phyloP scores from a whole-genome alignment of 1,140 invertebrate species.

The Cotesia glomerata region DNA sequence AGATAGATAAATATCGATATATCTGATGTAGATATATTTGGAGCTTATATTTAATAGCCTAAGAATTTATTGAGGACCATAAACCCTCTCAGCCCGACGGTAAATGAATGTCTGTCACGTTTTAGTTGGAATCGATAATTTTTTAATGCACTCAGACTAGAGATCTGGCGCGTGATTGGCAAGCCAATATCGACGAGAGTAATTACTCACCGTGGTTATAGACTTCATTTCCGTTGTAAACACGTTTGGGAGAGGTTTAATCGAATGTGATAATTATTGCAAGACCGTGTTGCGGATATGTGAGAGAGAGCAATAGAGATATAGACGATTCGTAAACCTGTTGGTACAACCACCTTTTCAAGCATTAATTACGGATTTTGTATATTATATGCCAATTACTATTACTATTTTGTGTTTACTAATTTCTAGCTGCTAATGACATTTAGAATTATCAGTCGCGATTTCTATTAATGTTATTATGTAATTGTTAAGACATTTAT shows the following conservation, averaged over 20 bases:
- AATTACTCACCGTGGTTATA: neutral
- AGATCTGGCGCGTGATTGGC: neutral
- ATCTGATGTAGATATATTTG: no score
- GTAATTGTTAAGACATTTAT: no score
- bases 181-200: neutral
- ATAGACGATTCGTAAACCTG: neutral
- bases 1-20: no score
- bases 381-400: no score
- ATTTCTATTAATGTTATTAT: no score
- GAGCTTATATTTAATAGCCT: no score
- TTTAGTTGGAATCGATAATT: neutral
- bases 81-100: neutral
- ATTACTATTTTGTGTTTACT: no score
- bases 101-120: neutral
- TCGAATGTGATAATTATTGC: neutral
- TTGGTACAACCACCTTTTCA: neutral
- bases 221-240: constrained; percentile 3
- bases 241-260: constrained; percentile 3
- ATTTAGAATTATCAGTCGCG: no score
- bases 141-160: neutral
- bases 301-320: neutral
- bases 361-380: no score
- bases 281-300: neutral
- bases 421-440: no score
- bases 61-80: neutral